phyloP scores from a whole-genome alignment of 2,888 invertebrate genomes.

The Drosophila crucigera region DNA sequence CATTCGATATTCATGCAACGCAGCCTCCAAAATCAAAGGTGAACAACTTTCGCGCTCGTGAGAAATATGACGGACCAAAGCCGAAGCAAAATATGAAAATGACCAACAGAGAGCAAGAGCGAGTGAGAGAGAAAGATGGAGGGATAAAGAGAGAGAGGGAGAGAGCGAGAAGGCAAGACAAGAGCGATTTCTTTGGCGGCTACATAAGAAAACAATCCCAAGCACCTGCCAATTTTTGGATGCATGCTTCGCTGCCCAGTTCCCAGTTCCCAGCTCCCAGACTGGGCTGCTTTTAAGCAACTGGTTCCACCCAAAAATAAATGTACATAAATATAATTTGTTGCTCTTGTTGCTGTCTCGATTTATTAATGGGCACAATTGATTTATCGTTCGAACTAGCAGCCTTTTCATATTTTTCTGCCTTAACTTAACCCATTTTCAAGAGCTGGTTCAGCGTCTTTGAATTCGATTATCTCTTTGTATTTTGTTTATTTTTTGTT shows the following conservation, averaged over 20 bases:
- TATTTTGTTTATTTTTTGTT: constrained; percentile 13
- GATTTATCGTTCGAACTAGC: constrained; percentile 62
- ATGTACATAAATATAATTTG: constrained; percentile 11
- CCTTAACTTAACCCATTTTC: constrained; percentile 61
- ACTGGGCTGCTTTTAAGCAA: constrained; percentile 28
- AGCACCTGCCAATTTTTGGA: constrained; percentile 73
- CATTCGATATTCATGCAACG: constrained; percentile 51
- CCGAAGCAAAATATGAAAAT: constrained; percentile 52
- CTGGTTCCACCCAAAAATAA: constrained; percentile 50
- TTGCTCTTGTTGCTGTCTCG: constrained; percentile 39
- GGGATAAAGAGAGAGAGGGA: neutral
- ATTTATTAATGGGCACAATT: constrained; percentile 68
- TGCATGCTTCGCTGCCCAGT: constrained; percentile 27
- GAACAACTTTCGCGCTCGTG: constrained; percentile 81
- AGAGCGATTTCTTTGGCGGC: constrained; percentile 2
- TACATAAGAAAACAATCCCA: constrained; percentile 8
- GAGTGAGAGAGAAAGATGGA: neutral
- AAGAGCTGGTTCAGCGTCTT: constrained; percentile 34
- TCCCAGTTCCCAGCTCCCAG: constrained; percentile 29
- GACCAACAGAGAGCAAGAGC: constrained; percentile 13
- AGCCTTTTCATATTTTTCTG: constrained; percentile 26
- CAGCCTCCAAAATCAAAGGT: constrained; percentile 78
- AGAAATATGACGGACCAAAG: constrained; percentile 69
- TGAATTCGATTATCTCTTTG: constrained; percentile 12
- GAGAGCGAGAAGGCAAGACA: neutral